These are phyloP conservation scores for Lucilia sericata DNA, from an alignment of 1,140 invertebrate genomes.

Conservation along the genomic window DNA sequence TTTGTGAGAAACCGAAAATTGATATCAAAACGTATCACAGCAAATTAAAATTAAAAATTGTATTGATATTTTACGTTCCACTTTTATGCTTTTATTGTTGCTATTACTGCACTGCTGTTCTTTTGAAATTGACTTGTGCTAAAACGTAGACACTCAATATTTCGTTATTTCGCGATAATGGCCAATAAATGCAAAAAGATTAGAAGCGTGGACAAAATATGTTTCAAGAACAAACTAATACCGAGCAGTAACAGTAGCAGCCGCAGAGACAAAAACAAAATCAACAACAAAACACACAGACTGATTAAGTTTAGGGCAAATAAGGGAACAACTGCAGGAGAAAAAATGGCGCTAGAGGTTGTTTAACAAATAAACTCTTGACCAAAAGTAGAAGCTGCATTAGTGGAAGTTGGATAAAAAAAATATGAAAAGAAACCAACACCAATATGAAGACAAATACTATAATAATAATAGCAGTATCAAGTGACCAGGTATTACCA, in stretches of 20 bases:
- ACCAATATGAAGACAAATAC: background rate
- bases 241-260: too few species aligned
- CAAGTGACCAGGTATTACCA: background rate
- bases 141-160: slow-evolving; percentile 19
- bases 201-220: slow-evolving; percentile 43
- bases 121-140: slow-evolving; percentile 21
- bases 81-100: background rate
- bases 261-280: background rate
- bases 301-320: slow-evolving; percentile 4
- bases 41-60: slow-evolving; percentile 43
- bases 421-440: background rate
- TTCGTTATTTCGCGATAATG: slow-evolving; percentile 25
- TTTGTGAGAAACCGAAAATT: slow-evolving; percentile 30
- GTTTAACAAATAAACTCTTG: slow-evolving; percentile 32
- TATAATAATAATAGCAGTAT: background rate
- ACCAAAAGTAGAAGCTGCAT: background rate
- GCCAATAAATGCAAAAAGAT: slow-evolving; percentile 43
- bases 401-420: background rate
- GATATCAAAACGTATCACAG: slow-evolving; percentile 42
- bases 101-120: background rate
- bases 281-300: background rate
- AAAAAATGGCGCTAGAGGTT: slow-evolving; percentile 42
- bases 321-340: background rate
- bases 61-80: background rate
- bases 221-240: background rate